Evolutionary conservation across 1,140 invertebrate species (phyloP).

Genomic region (Zaprionus vittiger): DNA sequence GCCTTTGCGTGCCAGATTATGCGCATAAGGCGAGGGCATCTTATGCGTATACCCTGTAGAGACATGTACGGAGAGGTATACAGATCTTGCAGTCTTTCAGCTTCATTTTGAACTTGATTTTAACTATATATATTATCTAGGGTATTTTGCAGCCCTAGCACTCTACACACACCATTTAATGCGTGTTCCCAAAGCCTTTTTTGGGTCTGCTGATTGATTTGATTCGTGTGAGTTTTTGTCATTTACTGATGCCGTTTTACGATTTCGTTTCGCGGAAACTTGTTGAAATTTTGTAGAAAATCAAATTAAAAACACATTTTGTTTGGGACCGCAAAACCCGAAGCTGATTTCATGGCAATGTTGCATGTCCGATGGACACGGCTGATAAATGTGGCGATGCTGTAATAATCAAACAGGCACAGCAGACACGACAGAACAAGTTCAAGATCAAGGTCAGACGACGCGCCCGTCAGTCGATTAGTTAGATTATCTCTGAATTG

Average conservation of each 20-base stretch:
- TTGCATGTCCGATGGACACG: conserved; percentile 16
- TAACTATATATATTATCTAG: not conserved
- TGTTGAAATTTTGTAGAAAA: conserved; percentile 40
- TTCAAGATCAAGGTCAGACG: conserved; percentile 75
- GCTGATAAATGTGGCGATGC: conserved; percentile 39
- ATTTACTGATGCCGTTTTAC: conserved; percentile 40
- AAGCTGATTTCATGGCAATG: conserved; percentile 41
- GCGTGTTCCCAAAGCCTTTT: conserved; percentile 29
- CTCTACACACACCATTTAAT: conserved; percentile 13
- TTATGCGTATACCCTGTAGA: conserved; percentile 11
- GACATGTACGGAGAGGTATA: not conserved
- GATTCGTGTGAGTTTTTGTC: conserved; percentile 50
- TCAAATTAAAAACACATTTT: conserved; percentile 73
- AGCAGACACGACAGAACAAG: conserved; percentile 40
- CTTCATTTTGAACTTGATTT: not conserved
- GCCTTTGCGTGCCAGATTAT: conserved; percentile 12
- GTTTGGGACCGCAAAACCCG: conserved; percentile 11
- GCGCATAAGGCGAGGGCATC: conserved; percentile 9
- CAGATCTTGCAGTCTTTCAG: not conserved
- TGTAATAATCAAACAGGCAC: conserved; percentile 44
- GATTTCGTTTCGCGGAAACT: conserved; percentile 51
- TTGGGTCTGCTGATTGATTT: conserved; percentile 62
- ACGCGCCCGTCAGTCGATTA: conserved; percentile 15
- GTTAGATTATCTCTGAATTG: conserved; percentile 52
- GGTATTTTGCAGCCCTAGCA: not conserved